Conservation (phyloP, 2,113 vertebrate species). For the Caretta caretta region DNA sequence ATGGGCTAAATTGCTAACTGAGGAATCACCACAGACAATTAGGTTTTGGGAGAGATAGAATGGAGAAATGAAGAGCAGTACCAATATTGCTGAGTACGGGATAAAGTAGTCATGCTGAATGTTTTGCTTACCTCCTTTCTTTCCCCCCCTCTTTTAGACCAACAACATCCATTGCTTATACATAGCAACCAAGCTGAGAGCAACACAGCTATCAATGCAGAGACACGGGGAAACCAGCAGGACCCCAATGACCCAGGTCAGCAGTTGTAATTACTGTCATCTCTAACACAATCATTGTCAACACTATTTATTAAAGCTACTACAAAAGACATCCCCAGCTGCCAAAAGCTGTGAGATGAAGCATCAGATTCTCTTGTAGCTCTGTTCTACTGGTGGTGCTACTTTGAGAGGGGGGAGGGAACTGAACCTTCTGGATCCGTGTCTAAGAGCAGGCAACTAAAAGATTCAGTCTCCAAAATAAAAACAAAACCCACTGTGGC, state of each 20-base stretch:
- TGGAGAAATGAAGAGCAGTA: neutral
- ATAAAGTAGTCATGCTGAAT: neutral
- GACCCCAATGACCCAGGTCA: constrained; percentile 74
- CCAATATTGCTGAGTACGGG: neutral
- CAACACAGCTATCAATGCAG: constrained; percentile 37
- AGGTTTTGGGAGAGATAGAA: neutral
- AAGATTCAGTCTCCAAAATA: neutral
- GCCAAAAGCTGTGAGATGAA: neutral
- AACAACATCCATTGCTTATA: constrained; percentile 41
- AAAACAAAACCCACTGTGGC: neutral
- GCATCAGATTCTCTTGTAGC: neutral
- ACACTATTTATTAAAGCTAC: neutral
- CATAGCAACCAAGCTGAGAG: constrained; percentile 79
- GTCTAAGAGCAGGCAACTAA: neutral
- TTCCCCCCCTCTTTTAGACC: constrained; percentile 39
- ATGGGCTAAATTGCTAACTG: neutral
- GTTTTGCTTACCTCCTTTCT: neutral
- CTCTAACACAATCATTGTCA: neutral
- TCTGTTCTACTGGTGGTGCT: neutral
- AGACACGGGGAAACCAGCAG: neutral
- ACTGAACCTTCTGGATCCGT: neutral
- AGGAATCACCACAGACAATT: neutral
- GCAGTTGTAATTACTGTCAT: neutral
- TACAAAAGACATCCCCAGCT: constrained; percentile 21
- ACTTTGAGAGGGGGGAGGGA: neutral